Base-by-base conservation (phyloP, 2,888 invertebrate genomes). In the Hedya salicella region DNA sequence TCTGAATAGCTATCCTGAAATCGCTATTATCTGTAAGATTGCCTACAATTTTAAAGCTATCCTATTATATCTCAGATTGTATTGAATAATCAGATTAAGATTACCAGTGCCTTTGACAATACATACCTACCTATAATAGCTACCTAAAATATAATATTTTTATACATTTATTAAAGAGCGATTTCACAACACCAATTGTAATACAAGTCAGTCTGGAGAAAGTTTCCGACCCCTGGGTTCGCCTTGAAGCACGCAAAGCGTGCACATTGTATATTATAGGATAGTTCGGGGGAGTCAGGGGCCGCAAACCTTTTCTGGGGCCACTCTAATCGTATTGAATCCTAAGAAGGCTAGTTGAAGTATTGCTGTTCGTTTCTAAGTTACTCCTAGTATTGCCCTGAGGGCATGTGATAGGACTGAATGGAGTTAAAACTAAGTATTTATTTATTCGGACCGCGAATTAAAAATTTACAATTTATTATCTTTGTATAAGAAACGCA, bases 381-480 rank as follows among this genome's bases (percentile, higher is more conserved):
- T 76, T 76, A 79, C 83, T 86, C 86, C 87, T 85, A 78, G 79
- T 80, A 79, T 78, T 79, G 88, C 83, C 80, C 85, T 76, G 74
- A 84, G 85, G 85, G 87, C 88, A 81, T 77, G 86, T 86, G 88
- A 89, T 86, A 86, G 83, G 84, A 87, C 85, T 87, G 84, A 86
- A 71, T 68, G 84, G 81, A 79, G 80, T 78, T 78, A 79, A 46
- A 76, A 81, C 80, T 89, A 91, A 89, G 87, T 92, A 91, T 91
- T 92, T 91, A 92, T 92, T 92, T 91, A 91, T 86, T 86, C 81
- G 85, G 86, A 87, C 86, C 85, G 87, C 74, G 83, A 88, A 86
- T 81, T 85, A 87, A 87, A 88, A 89, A 87, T 91, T 89, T 91
- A 91, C 91, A 91, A 90, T 91, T 91, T 92, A 91, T 90, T 89